phyloP scores from a whole-genome alignment of 2,797 vertebrate species.

The Tamandua tetradactyla region DNA sequence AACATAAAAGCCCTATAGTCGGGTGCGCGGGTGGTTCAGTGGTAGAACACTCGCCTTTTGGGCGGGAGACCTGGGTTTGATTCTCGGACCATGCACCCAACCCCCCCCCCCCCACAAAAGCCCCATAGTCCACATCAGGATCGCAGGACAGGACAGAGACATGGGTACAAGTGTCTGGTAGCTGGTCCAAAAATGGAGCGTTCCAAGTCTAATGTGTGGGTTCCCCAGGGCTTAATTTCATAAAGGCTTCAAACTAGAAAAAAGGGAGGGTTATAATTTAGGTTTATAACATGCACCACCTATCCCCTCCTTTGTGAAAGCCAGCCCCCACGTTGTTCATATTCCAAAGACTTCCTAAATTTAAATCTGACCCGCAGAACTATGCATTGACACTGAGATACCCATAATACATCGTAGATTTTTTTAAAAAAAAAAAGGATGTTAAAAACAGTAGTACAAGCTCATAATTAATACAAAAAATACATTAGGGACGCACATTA shows the following conservation, averaged over 20 bases:
- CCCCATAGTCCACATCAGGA: background rate
- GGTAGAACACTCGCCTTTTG: no score
- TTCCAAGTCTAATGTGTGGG: background rate
- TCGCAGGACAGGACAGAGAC: background rate
- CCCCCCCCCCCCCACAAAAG: no score
- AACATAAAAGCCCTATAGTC: background rate
- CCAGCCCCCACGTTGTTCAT: background rate
- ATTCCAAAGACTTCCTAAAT: background rate
- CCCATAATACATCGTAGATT: background rate
- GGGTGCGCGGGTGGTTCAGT: no score
- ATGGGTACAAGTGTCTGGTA: accelerated
- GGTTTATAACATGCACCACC: background rate
- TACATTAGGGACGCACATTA: background rate
- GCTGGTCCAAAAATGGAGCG: background rate
- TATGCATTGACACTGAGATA: background rate
- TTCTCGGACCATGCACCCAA: no score
- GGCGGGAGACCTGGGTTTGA: no score
- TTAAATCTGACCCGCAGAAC: background rate
- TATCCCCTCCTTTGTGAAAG: background rate
- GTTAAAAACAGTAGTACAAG: background rate
- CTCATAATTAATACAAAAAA: background rate
- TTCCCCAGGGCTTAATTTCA: background rate
- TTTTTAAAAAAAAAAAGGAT: background rate
- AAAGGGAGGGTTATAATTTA: background rate
- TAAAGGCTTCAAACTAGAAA: background rate